Evolutionary conservation across 2,888 invertebrate species (phyloP), one percentile per base, ranked within the genome.

Genomic region (Coecobrya sp.): DNA sequence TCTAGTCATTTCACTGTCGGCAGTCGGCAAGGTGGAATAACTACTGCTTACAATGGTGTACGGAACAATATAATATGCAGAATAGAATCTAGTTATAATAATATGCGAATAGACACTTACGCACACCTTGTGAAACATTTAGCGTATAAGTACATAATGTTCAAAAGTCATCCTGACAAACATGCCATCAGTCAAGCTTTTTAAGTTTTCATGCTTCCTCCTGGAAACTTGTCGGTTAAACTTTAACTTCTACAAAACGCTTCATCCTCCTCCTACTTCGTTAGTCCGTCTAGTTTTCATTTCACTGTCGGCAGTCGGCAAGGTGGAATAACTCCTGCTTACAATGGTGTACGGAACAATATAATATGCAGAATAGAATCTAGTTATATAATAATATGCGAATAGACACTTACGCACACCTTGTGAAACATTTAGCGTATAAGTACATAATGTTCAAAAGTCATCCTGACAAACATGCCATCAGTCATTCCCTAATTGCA

Each of bases 401-500:
- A 36, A 36, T 36, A 36, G 36, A 4, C 13, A 49, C 49, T 13
- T 49, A 49, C 13, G 49, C 49, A 49, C 49, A 13, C 49, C 13
- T 13, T 49, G 49, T 49, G 49, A 13, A 49, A 49, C 55, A 19
- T 55, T 55, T 55, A 55, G 55, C 55, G n/a, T n/a, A 55, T 55
- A 55, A 55, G 55, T 55, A 49, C 49, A 49, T 76, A 89, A n/a
- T 45, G 89, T 65, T 89, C 89, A 81, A 70, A 89, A 89, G 89
- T 89, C 89, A 89, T 82, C 70, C 70, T 82, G 89, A 90, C 90
- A 92, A 94, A 89, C 81, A 94, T 92, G 93, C 93, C 94, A 94
- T 94, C 94, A 93, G 92, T 94, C 94, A 94, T 94, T 93, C 93
- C 92, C 82, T 94, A 94, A 94, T 94, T 94, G 94, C 93, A 93